A percentile compares a stretch with the other conserved stretches of the same genome.
phyloP scores from a whole-genome alignment of 1,140 invertebrate species.

The Piezodorus guildinii region DNA sequence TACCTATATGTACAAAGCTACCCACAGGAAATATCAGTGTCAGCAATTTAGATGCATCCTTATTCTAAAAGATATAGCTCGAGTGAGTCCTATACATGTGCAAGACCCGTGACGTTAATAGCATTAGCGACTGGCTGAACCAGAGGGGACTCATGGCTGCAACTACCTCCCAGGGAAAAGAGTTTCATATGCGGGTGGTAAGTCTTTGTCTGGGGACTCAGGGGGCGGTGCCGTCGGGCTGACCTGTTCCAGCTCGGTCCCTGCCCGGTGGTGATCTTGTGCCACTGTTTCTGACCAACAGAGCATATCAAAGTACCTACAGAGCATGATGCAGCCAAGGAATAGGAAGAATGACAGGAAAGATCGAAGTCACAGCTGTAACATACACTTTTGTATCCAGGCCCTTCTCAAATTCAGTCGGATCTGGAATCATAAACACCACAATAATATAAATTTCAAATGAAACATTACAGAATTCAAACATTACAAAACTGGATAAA shows the following conservation, averaged over 20 bases:
- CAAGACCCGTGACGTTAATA: no score
- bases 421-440: neutral
- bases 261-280: constrained; percentile 5
- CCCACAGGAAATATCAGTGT: no score
- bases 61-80: no score
- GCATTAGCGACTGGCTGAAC: no score
- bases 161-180: constrained; percentile 29
- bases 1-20: no score
- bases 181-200: constrained; percentile 31
- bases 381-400: constrained; percentile 28
- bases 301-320: constrained; percentile 27
- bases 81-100: no score
- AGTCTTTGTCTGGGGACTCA: constrained; percentile 28
- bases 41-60: no score
- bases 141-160: no score
- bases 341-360: constrained; percentile 32
- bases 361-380: constrained; percentile 30
- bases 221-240: constrained; percentile 19
- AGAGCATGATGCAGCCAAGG: constrained; percentile 30
- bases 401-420: constrained; percentile 1
- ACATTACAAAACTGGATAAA: no score
- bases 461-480: no score
- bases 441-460: no score
- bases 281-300: constrained; percentile 24
- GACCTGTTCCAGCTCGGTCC: constrained; percentile 14